Conservation (phyloP, 37 sponge, comb jelly and placozoan species). For the Haliclona indistincta region DNA sequence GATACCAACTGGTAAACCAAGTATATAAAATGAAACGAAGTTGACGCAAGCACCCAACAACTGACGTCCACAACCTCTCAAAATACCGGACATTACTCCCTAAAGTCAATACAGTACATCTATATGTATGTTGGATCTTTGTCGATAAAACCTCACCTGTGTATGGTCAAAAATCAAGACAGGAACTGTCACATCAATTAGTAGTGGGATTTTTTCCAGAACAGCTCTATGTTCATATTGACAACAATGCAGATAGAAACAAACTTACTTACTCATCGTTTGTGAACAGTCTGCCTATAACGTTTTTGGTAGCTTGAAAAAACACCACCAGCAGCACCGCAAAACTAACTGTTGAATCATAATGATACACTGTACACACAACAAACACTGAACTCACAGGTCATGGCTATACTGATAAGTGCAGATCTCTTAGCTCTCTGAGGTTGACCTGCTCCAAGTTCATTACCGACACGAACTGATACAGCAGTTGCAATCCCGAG, state of each 20-base stretch:
- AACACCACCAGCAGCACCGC: neutral
- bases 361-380: neutral
- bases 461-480: conserved; percentile 49
- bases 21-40: conserved; percentile 29
- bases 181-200: neutral
- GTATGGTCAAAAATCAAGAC: neutral
- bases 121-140: too few species aligned
- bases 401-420: conserved; percentile 5
- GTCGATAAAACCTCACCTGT: neutral
- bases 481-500: conserved; percentile 40
- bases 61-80: conserved; percentile 59
- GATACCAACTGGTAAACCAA: conserved; percentile 56
- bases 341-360: neutral
- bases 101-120: too few species aligned
- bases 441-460: conserved; percentile 49
- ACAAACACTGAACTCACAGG: conserved; percentile 7
- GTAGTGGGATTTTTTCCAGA: neutral
- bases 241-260: neutral
- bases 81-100: conserved; percentile 30
- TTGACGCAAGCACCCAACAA: conserved; percentile 30
- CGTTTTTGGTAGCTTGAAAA: neutral
- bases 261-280: neutral
- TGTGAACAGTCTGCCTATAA: neutral
- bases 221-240: neutral
- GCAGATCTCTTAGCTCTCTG: conserved; percentile 37